Percentiles rank a stretch among this genome's conserved stretches.
phyloP scores from a whole-genome alignment of 2,113 vertebrate species.

The Podarcis cretensis region DNA sequence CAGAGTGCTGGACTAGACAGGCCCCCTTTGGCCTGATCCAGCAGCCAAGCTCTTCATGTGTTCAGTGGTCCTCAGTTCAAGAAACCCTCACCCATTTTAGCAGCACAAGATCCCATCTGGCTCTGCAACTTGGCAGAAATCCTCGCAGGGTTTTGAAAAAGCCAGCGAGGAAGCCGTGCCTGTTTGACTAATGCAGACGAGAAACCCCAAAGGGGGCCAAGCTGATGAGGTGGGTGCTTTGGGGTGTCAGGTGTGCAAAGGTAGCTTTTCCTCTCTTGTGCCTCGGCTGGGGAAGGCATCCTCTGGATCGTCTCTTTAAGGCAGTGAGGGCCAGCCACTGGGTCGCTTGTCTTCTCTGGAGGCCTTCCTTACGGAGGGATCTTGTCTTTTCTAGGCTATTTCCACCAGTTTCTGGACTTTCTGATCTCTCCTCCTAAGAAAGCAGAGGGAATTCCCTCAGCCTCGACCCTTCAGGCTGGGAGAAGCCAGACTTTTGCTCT shows the following conservation, averaged over 20 bases:
- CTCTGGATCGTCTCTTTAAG: no score
- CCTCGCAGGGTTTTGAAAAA: background rate
- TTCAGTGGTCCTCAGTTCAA: fast-evolving
- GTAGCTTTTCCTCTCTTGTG: background rate
- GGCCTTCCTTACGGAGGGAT: background rate
- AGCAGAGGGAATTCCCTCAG: background rate
- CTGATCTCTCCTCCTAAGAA: no score
- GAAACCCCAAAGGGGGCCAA: background rate
- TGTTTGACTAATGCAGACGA: background rate
- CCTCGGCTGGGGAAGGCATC: no score
- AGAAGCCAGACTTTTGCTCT: background rate
- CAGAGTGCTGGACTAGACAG: no score
- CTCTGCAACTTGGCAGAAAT: background rate
- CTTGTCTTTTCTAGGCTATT: background rate
- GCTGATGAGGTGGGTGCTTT: background rate
- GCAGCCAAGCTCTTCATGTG: no score
- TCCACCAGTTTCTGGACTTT: background rate
- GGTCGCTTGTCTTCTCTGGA: background rate
- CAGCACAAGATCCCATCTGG: background rate
- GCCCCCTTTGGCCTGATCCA: no score
- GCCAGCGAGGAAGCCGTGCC: background rate
- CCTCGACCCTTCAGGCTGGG: no score
- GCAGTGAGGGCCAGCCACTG: background rate
- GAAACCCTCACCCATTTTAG: fast-evolving
- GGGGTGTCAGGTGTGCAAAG: background rate